Evolutionary conservation across 1,140 invertebrate genomes (phyloP).

Genomic region (Hyposmocoma kahamanoa): DNA sequence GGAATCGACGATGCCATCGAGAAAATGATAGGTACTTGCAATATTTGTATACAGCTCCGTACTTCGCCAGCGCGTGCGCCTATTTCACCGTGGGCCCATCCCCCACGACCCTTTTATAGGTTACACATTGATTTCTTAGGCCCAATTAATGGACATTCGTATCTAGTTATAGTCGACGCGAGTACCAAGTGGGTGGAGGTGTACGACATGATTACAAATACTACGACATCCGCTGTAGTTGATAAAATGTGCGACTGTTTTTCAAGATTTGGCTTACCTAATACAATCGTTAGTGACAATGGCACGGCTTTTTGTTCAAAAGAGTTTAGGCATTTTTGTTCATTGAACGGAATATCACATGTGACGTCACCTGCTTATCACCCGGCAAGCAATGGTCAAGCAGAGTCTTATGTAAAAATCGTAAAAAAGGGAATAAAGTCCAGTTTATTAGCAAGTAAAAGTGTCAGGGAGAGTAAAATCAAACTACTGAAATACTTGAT

Average conservation of each 20-base stretch:
- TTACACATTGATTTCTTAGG: conserved; percentile 8
- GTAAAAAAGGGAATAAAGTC: conserved; percentile 9
- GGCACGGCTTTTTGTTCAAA: conserved; percentile 5
- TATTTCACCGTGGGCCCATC: neutral
- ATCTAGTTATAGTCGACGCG: conserved; percentile 12
- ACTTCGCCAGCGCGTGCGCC: conserved; percentile 7
- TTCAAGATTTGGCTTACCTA: conserved; percentile 6
- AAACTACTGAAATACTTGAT: neutral
- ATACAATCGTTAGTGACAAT: conserved; percentile 6
- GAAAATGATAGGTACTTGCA: neutral
- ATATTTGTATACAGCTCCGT: conserved; percentile 2
- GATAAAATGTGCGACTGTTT: conserved; percentile 10
- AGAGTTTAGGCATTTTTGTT: conserved; percentile 7
- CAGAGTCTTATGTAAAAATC: conserved; percentile 6
- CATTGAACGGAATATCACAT: conserved; percentile 6
- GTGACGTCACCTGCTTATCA: conserved; percentile 11
- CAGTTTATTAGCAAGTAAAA: neutral
- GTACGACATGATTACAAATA: conserved; percentile 6
- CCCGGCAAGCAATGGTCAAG: conserved; percentile 9
- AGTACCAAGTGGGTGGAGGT: conserved; percentile 26
- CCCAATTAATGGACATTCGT: neutral
- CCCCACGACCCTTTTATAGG: neutral
- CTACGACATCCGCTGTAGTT: conserved; percentile 6
- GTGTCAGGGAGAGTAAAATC: neutral
- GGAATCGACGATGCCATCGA: conserved; percentile 2